Evolutionary conservation across 2,888 invertebrate species (phyloP).

Genomic region (Metopia argyrocephala): DNA sequence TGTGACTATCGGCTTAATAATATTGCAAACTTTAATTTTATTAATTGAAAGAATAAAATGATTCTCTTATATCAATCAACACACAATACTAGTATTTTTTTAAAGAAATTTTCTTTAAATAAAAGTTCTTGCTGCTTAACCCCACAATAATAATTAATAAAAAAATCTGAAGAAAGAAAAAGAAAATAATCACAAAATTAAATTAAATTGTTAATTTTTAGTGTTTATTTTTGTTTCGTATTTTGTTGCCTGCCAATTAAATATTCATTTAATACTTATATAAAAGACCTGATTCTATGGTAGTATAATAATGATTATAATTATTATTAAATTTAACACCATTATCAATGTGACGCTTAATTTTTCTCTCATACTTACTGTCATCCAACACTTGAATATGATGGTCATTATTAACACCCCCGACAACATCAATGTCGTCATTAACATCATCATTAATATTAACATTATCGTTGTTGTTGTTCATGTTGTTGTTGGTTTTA

Average conservation of each 20-base stretch:
- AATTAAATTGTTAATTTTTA: constrained; percentile 15
- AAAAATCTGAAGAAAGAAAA: constrained; percentile 3
- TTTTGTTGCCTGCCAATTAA: constrained; percentile 22
- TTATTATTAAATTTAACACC: constrained; percentile 60
- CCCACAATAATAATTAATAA: background rate
- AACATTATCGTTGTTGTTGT: constrained; percentile 42
- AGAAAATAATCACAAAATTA: background rate
- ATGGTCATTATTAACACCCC: constrained; percentile 30
- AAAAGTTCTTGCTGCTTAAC: too few relatives aligned
- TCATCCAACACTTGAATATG: constrained; percentile 17
- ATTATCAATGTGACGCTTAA: constrained; percentile 37
- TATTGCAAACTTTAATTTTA: too few relatives aligned
- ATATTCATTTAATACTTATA: constrained; percentile 45
- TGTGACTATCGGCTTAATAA: too few relatives aligned
- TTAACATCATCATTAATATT: constrained; percentile 20
- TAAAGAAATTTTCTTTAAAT: too few relatives aligned
- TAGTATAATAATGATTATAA: constrained; percentile 62
- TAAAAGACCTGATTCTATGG: constrained; percentile 59
- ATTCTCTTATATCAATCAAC: too few relatives aligned
- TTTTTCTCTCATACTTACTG: constrained; percentile 31
- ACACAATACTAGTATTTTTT: too few relatives aligned
- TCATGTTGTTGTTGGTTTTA: constrained; percentile 60
- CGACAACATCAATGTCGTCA: background rate
- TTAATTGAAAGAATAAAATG: too few relatives aligned
- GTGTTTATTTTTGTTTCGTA: background rate